A percentile compares a stretch with the other conserved stretches of the same genome.
These are phyloP conservation scores for Ischnura elegans DNA, from an alignment of 2,888 invertebrate genomes.

Conservation along the genomic window DNA sequence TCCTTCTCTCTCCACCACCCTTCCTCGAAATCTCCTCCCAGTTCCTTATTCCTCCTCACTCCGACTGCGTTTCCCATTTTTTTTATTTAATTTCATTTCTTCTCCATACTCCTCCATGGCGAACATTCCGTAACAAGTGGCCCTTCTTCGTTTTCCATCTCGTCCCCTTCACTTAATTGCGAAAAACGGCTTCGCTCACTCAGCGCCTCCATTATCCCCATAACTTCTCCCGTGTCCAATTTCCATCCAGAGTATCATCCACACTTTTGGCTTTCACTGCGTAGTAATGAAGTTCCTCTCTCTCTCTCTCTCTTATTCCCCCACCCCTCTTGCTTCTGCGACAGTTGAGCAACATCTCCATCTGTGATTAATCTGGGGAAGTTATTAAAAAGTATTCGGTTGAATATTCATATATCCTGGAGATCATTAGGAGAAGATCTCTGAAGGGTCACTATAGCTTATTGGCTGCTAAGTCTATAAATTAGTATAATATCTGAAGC, in stretches of 20 bases:
- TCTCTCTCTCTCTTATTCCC: too few species aligned
- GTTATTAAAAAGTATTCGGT: background rate
- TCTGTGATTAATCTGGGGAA: background rate
- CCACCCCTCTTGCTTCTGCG: background rate
- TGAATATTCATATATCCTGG: background rate
- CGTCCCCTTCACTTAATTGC: background rate
- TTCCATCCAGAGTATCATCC: background rate
- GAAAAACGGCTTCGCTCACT: background rate
- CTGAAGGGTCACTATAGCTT: background rate
- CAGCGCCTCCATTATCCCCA: background rate
- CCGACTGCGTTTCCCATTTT: background rate
- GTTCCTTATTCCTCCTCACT: background rate
- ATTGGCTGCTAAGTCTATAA: too few species aligned
- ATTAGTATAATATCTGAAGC: too few species aligned
- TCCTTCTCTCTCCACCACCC: background rate
- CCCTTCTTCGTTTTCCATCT: background rate
- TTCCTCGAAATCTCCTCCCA: background rate
- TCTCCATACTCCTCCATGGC: background rate
- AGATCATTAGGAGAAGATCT: background rate
- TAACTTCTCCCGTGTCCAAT: background rate
- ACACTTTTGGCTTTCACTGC: background rate
- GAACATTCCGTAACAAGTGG: slow-evolving; percentile 37
- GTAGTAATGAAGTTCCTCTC: background rate
- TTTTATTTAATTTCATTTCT: background rate
- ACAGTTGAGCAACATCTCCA: background rate